A percentile compares a stretch with the other conserved stretches of the same genome.
Conservation (phyloP, 2,113 vertebrate species). For the Etheostoma spectabile region DNA sequence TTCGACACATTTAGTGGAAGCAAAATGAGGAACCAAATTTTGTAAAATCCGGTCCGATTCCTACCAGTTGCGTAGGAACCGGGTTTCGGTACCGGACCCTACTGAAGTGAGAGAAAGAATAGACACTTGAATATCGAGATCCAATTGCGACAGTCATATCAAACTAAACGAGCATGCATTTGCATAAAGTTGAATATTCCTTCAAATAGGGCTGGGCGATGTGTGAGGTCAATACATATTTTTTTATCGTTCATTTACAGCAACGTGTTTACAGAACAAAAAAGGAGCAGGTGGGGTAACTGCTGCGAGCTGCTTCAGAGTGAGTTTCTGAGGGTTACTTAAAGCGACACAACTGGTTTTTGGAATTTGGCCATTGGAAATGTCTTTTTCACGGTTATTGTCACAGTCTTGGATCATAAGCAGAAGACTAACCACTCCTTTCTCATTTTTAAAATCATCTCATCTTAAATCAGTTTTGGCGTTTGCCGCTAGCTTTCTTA, state of each 20-base stretch:
- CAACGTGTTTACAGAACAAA: background rate
- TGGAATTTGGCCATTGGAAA: background rate
- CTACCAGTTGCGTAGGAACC: too few species aligned
- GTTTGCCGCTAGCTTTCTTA: background rate
- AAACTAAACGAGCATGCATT: constrained; percentile 55
- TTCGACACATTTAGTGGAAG: too few species aligned
- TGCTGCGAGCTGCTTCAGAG: background rate
- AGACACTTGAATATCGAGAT: constrained; percentile 13
- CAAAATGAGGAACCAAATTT: too few species aligned
- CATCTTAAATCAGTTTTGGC: background rate
- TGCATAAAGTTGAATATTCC: constrained; percentile 56
- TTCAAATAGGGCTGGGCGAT: constrained; percentile 19
- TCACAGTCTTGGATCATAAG: background rate
- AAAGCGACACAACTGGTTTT: background rate
- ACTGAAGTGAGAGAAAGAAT: background rate
- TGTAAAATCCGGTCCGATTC: too few species aligned
- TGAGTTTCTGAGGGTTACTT: constrained; percentile 1
- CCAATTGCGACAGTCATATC: constrained; percentile 28
- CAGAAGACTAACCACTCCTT: background rate
- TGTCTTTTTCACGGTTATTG: background rate
- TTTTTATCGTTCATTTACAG: constrained; percentile 23
- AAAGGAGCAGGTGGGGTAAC: background rate
- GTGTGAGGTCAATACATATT: constrained; percentile 27
- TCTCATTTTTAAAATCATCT: background rate
- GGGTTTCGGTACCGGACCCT: too few species aligned